Evolutionary conservation across 2,888 invertebrate genomes (phyloP).

Genomic region (Laothoe populi): DNA sequence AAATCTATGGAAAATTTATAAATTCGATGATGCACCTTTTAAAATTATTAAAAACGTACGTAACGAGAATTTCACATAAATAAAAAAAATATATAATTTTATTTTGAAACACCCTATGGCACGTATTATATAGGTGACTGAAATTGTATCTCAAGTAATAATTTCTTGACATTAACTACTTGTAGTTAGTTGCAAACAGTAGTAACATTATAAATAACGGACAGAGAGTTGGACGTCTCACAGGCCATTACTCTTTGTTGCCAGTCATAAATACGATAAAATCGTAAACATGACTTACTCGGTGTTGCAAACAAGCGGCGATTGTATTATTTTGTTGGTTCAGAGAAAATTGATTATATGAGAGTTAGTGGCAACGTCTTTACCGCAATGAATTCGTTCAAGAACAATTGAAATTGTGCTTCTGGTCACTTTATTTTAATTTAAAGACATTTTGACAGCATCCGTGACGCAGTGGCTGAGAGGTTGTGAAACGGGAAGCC

Average conservation of each 20-base stretch:
- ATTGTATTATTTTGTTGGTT: background rate
- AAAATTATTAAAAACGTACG: too few relatives aligned
- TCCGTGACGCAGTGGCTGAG: too few relatives aligned
- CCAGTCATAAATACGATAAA: conserved; percentile 1
- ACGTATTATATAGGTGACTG: too few relatives aligned
- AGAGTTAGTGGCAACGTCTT: background rate
- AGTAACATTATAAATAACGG: background rate
- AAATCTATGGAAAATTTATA: too few relatives aligned
- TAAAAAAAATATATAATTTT: too few relatives aligned
- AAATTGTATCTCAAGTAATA: background rate
- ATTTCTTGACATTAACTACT: background rate
- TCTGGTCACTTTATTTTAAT: background rate
- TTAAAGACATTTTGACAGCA: background rate
- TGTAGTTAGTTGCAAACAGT: background rate
- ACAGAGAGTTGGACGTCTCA: background rate
- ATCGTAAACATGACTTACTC: background rate
- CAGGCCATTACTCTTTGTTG: conserved; percentile 1
- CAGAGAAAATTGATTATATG: background rate
- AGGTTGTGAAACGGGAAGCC: too few relatives aligned
- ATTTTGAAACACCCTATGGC: too few relatives aligned
- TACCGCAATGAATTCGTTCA: background rate
- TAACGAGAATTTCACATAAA: too few relatives aligned
- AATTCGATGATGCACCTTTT: too few relatives aligned
- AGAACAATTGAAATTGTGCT: background rate
- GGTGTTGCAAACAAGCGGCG: background rate